Base-by-base conservation (phyloP, 1,140 invertebrate species). In the Halesus radiatus region DNA sequence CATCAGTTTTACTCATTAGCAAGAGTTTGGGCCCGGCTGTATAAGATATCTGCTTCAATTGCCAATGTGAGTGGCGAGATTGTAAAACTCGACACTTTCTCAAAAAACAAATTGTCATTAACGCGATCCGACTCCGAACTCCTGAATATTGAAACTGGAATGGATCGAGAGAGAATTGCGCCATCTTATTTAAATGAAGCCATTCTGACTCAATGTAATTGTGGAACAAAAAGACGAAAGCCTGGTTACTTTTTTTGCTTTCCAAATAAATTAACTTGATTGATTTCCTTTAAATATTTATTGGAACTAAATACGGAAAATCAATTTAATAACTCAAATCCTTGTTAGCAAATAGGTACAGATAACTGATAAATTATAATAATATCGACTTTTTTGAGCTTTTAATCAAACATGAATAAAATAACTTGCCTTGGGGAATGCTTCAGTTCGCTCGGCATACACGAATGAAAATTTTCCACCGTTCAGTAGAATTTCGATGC, bases 1-100 rank as follows among this genome's bases (percentile, higher is more conserved):
- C 81, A 82, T 82, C 81, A 82, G 81, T 73, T 73, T 77, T 79
- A 82, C 81, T 82, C 81, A 82, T 82, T 82, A 82, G 77, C 78
- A 73, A 56, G 70, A 80, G 62, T 79, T 76, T 68, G 45, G 45
- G 50, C 66, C 50, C 23, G 62, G 53, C 68, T 45, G 75, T 62
- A 45, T 32, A 73, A 23, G 22, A 56, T 74, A 74, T 74, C 70
- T n/a, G 22, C 18, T 6, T 29, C n/a, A 74, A 74, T 56, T 56
- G 70, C 52, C 50, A 54, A 23, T 74, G 70, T 74, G 70, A 62
- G 76, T 68, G 76, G 64, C 45, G 70, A 70, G 58, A 78, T 78
- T 68, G 64, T 78, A 78, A 78, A 78, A 78, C 76, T 78, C 76
- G 45, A 66, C 76, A 58, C 76, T 62, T 78, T 78, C 60, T 68